Conservation (phyloP, 1,140 invertebrate species). For the Nasonia giraulti region DNA sequence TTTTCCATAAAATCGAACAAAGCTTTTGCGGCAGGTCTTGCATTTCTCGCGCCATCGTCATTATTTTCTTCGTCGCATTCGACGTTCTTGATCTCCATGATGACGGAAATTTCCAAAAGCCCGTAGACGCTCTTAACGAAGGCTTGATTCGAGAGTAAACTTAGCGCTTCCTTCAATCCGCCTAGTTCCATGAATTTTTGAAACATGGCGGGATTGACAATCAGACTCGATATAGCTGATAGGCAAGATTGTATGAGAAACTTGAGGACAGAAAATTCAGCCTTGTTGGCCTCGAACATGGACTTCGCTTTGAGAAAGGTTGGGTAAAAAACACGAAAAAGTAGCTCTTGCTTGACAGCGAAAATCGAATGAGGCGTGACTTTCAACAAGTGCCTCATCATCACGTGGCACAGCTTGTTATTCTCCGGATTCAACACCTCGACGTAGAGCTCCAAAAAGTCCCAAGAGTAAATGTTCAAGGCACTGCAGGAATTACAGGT, state of each 20-base stretch:
- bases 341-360: conserved; percentile 76
- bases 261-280: conserved; percentile 67
- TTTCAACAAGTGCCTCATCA: conserved; percentile 77
- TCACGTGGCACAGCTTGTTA: conserved; percentile 74
- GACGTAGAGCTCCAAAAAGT: conserved; percentile 77
- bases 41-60: background rate
- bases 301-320: conserved; percentile 77
- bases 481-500: conserved; percentile 61
- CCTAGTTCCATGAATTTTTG: conserved; percentile 77
- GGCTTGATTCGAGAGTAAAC: conserved; percentile 72
- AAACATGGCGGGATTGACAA: conserved; percentile 75
- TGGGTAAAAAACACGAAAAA: conserved; percentile 78
- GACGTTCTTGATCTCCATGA: conserved; percentile 76
- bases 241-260: conserved; percentile 78
- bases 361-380: conserved; percentile 75
- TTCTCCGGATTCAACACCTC: conserved; percentile 76
- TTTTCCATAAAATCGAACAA: conserved; percentile 74
- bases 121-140: conserved; percentile 78
- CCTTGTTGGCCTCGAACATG: conserved; percentile 65
- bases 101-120: conserved; percentile 78
- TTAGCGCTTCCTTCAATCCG: conserved; percentile 75
- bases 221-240: conserved; percentile 77
- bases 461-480: conserved; percentile 71
- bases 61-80: conserved; percentile 55
- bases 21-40: conserved; percentile 71